These are phyloP conservation scores for Micrasema longulum DNA, from an alignment of 1,140 invertebrate species.

Conservation along the genomic window DNA sequence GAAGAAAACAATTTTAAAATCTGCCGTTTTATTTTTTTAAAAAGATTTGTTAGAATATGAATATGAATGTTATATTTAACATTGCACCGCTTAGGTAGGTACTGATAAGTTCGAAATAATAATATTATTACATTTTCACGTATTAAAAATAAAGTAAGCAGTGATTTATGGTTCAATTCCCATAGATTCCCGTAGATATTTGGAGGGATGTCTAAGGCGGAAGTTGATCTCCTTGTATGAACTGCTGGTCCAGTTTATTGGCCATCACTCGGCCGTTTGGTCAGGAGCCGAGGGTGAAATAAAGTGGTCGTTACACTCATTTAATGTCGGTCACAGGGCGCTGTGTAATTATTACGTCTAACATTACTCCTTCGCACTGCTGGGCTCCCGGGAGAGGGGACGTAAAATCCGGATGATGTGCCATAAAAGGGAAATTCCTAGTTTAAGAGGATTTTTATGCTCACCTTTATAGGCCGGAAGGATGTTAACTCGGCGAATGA, in stretches of 20 bases:
- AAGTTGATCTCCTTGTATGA: not conserved
- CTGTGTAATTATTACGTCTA: constrained; percentile 25
- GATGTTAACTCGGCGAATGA: constrained; percentile 30
- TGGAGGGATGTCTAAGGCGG: not conserved
- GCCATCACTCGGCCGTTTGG: constrained; percentile 29
- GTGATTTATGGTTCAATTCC: not conserved
- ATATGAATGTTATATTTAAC: no score
- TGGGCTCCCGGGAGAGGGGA: constrained; percentile 9
- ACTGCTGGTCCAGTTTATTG: constrained; percentile 31
- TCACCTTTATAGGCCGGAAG: constrained; percentile 22
- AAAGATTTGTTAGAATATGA: no score
- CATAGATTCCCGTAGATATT: not conserved
- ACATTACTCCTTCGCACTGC: not conserved
- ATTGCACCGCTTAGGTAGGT: not conserved
- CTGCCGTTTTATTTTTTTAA: no score
- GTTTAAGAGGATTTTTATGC: constrained; percentile 40
- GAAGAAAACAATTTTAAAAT: no score
- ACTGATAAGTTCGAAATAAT: not conserved
- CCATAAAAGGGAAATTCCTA: constrained; percentile 37
- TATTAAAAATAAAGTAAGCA: not conserved
- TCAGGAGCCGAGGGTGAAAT: constrained; percentile 14
- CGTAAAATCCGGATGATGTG: constrained; percentile 37
- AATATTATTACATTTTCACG: not conserved
- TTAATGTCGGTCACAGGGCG: constrained; percentile 38
- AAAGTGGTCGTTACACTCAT: constrained; percentile 43